A percentile compares a stretch with the other conserved stretches of the same genome.
phyloP scores from a whole-genome alignment of 2,113 vertebrate species.

The Clarias batrachus region DNA sequence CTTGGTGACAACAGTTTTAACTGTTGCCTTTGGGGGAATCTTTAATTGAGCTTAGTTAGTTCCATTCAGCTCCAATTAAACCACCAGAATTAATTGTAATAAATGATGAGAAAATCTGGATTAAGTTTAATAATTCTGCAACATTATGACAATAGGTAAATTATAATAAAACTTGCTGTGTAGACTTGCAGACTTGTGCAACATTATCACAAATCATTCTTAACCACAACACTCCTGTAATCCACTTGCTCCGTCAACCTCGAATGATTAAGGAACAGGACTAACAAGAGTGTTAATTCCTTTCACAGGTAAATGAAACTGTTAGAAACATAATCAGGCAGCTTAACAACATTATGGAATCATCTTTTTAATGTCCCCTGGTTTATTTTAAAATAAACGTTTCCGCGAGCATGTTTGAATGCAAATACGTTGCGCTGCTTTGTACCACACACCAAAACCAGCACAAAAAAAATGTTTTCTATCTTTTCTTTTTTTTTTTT shows the following conservation, averaged over 20 bases:
- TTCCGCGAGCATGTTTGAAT: neutral
- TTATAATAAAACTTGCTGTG: neutral
- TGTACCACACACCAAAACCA: neutral
- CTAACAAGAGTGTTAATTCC: constrained; percentile 16
- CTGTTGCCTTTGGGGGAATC: neutral
- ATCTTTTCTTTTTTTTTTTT: neutral
- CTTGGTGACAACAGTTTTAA: constrained; percentile 19
- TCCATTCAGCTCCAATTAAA: constrained; percentile 25
- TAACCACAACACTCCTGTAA: constrained; percentile 16
- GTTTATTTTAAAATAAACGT: neutral
- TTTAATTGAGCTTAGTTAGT: constrained; percentile 3
- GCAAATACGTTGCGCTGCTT: neutral
- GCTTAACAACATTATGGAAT: neutral
- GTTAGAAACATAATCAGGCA: neutral
- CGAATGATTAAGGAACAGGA: constrained; percentile 22
- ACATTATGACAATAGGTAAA: neutral
- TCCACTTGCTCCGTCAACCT: constrained; percentile 7
- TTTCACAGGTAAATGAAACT: constrained; percentile 15
- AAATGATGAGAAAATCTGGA: neutral
- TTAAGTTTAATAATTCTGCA: neutral
- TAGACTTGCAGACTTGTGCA: neutral
- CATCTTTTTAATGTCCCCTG: neutral
- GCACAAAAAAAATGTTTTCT: neutral
- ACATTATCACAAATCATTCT: neutral
- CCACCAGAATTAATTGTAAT: neutral